A percentile compares a stretch with the other conserved stretches of the same genome.
phyloP scores from a whole-genome alignment of 2,113 vertebrate species.

The Odobenus rosmarus region DNA sequence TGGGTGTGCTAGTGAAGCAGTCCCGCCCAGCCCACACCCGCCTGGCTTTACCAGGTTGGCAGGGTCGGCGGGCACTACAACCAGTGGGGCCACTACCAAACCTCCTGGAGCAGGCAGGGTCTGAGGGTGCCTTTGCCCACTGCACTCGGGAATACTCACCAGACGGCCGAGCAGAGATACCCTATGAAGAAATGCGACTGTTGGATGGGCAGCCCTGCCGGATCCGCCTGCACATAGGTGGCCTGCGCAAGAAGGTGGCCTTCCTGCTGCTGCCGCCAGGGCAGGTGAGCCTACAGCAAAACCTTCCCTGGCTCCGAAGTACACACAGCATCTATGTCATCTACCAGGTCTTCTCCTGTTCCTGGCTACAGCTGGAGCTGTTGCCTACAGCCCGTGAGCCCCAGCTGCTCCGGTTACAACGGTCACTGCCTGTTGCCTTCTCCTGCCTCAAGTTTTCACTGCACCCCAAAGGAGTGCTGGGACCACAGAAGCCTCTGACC shows the following conservation, averaged over 20 bases:
- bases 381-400: slow-evolving; percentile 47
- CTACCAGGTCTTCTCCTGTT: slow-evolving; percentile 82
- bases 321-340: slow-evolving; percentile 82
- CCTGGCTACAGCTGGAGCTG: slow-evolving; percentile 72
- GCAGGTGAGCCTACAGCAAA: slow-evolving; percentile 75
- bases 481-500: slow-evolving; percentile 74
- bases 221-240: slow-evolving; percentile 76
- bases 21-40: slow-evolving; percentile 67
- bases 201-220: slow-evolving; percentile 77
- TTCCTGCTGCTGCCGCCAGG: slow-evolving; percentile 80
- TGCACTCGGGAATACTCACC: slow-evolving; percentile 79
- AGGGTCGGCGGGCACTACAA: slow-evolving; percentile 72
- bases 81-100: slow-evolving; percentile 76
- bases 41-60: slow-evolving; percentile 68
- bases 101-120: slow-evolving; percentile 67
- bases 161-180: slow-evolving; percentile 64
- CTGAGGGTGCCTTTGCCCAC: slow-evolving; percentile 73
- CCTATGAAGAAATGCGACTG: slow-evolving; percentile 83
- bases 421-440: slow-evolving; percentile 80
- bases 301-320: slow-evolving; percentile 81
- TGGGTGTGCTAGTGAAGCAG: slow-evolving; percentile 81
- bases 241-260: slow-evolving; percentile 78
- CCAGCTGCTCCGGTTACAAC: slow-evolving; percentile 68
- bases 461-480: slow-evolving; percentile 78
- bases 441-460: slow-evolving; percentile 83